Base-by-base conservation (phyloP, 1,140 invertebrate genomes). In the Brachionus calyciflorus region DNA sequence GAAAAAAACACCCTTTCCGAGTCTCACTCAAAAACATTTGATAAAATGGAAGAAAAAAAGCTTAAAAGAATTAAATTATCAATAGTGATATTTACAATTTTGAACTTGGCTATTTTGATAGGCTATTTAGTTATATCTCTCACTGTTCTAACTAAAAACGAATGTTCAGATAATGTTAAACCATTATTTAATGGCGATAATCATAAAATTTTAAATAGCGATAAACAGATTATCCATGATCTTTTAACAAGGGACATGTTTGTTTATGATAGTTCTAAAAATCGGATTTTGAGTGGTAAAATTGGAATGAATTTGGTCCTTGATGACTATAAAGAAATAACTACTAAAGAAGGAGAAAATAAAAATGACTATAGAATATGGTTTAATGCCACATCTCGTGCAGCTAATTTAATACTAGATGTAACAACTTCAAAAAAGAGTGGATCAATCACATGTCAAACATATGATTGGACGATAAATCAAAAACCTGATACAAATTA, bases 401-500 rank as follows among this genome's bases (percentile, higher is more conserved):
- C 69, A 21, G 46, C 69, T 19, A 55, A 33, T 14, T 40, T 73
- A 19, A 51, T 40, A 19, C 48, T 73, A 37, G 30, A 73, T 37
- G 69, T 73, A 14, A 73, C 6, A 6, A 40, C 5, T 3, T 28
- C 46, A 24, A 73, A 73, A 9, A 21, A 51, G 37, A 37, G n/a
- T 55, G 51, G 28, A 10, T 19, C 46, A 30, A 21, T 73, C 10
- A 51, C 46, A 12, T 73, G 69, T 40, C 14, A 33, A 14, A 51
- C 69, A 5, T 73, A 73, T 55, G 46, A 49, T 30, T 73, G 69
- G 69, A 51, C 12, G 0, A n/a, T 73, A 37, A 26, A 73, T 33
- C 33, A 55, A 30, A n/a, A 19, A 26, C 14, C 19, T 3, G 33
- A 49, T 12, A 33, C 46, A 1, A 41, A 51, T 19, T 73, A 73